Evolutionary conservation across 1,140 invertebrate genomes (phyloP), one percentile per base, ranked within the genome.

Genomic region (Proales similis): DNA sequence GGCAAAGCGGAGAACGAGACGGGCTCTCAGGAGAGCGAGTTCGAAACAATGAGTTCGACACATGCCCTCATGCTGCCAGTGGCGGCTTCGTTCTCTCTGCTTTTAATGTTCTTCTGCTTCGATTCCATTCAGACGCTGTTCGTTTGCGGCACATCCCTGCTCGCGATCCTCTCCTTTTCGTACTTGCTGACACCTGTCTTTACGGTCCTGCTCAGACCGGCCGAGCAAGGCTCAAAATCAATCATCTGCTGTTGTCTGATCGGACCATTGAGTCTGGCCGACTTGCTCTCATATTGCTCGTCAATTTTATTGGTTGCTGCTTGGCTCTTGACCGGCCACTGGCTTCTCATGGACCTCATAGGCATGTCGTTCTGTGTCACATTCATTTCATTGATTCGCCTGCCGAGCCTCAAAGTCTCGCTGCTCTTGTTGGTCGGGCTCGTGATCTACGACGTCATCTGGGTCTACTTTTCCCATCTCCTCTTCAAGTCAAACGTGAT

Each of bases 51-150:
- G 70, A 90, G 94, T 75, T 90, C 90, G 61, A 88, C 93, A 84
- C 91, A 96, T 77, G 92, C 91, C 65, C 81, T 95, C 67, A 94
- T 91, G 80, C 81, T 96, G 73, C 92, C 92, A 53, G 81, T 96
- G 47, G 90, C 90, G 71, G 91, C 92, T 68, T 94, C 90, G 62
- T 85, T 94, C 67, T 93, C 91, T 53, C 81, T 96, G 61, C 83
- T 96, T 17, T 83, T 95, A 65, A 95, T 96, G 91, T 96, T 95
- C 77, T 92, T 95, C 80, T 96, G 94, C 77, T 95, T 96, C 72
- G 91, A 96, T 78, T 94, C 90, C 51, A 91, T 96, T 86, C 91
- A 95, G 78, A 78, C 93, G 80, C 82, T 95, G 4, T 93, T 96
- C 79, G 91, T 91, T 48, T 88, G 95, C 68, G 94, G 90, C 74